Conservation (phyloP, 2,888 invertebrate species). For the Apodemia mormo region DNA sequence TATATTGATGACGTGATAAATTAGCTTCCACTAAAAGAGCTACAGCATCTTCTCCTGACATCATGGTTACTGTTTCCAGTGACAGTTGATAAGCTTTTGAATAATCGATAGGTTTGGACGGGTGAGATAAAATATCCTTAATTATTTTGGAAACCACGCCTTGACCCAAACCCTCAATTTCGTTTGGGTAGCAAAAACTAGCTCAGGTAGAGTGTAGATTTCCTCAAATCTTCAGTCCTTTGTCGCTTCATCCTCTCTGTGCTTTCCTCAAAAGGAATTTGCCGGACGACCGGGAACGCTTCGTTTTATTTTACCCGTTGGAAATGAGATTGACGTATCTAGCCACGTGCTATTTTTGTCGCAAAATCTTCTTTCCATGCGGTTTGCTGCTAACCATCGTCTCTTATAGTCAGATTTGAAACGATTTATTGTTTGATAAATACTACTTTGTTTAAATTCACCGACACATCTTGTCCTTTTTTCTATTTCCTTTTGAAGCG, state of each 20-base stretch:
- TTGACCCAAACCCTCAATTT: constrained; percentile 3
- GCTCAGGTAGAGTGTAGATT: constrained; percentile 6
- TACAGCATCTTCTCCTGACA: constrained; percentile 13
- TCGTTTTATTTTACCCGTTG: constrained; percentile 2
- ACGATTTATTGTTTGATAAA: not conserved
- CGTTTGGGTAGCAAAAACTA: constrained; percentile 3
- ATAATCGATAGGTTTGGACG: constrained; percentile 5
- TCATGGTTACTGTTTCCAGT: constrained; percentile 16
- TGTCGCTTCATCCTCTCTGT: constrained; percentile 9
- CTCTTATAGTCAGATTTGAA: constrained; percentile 1
- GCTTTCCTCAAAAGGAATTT: constrained; percentile 1
- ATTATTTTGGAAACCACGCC: constrained; percentile 9
- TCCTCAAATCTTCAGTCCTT: constrained; percentile 5
- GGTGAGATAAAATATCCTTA: not conserved
- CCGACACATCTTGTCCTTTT: not conserved
- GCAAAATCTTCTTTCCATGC: constrained; percentile 2
- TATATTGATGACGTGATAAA: constrained; percentile 10
- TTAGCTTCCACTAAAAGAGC: constrained; percentile 13
- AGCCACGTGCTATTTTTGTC: constrained; percentile 8
- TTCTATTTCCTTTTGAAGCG: constrained; percentile 9
- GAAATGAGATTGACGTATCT: constrained; percentile 5
- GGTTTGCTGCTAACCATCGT: constrained; percentile 6
- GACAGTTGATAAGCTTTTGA: constrained; percentile 80
- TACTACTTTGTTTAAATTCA: not conserved
- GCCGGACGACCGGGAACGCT: constrained; percentile 4